A percentile compares a stretch with the other conserved stretches of the same genome.
phyloP scores from a whole-genome alignment of 2,888 invertebrate species.

The Cheilosia grossa region DNA sequence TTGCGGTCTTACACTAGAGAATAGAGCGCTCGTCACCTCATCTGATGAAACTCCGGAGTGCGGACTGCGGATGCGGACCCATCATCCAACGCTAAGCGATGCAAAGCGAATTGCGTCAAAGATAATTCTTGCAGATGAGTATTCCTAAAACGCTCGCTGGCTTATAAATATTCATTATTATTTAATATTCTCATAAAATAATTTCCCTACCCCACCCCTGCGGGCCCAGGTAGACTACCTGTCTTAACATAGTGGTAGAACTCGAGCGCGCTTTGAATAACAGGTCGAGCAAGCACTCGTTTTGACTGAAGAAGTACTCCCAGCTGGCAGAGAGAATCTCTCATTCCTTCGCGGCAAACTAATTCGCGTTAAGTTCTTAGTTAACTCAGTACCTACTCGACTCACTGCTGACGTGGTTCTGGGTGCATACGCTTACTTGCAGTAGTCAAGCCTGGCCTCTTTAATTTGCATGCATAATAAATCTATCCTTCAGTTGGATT shows the following conservation, averaged over 20 bases:
- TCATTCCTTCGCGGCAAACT: slow-evolving; percentile 50
- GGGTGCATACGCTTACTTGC: slow-evolving; percentile 70
- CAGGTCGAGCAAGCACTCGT: slow-evolving; percentile 66
- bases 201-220: slow-evolving; percentile 37
- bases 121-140: slow-evolving; percentile 74
- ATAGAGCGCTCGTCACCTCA: slow-evolving; percentile 57
- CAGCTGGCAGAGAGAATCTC: slow-evolving; percentile 31
- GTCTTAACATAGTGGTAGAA: slow-evolving; percentile 42
- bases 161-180: slow-evolving; percentile 74
- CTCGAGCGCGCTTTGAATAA: slow-evolving; percentile 55
- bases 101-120: slow-evolving; percentile 73
- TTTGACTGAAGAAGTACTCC: slow-evolving; percentile 41
- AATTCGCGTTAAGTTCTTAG: slow-evolving; percentile 73
- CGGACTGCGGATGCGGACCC: slow-evolving; percentile 27
- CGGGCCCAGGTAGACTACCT: slow-evolving; percentile 36
- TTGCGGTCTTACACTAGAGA: slow-evolving; percentile 43
- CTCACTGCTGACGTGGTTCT: slow-evolving; percentile 43
- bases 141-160: slow-evolving; percentile 70
- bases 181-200: slow-evolving; percentile 74
- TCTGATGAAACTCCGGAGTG: slow-evolving; percentile 23
- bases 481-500: slow-evolving; percentile 71
- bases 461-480: slow-evolving; percentile 75
- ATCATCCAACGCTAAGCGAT: slow-evolving; percentile 64
- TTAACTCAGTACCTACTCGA: slow-evolving; percentile 69
- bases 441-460: slow-evolving; percentile 74